These are phyloP conservation scores for Drosophila nannoptera DNA, from an alignment of 1,140 invertebrate species.

Conservation along the genomic window DNA sequence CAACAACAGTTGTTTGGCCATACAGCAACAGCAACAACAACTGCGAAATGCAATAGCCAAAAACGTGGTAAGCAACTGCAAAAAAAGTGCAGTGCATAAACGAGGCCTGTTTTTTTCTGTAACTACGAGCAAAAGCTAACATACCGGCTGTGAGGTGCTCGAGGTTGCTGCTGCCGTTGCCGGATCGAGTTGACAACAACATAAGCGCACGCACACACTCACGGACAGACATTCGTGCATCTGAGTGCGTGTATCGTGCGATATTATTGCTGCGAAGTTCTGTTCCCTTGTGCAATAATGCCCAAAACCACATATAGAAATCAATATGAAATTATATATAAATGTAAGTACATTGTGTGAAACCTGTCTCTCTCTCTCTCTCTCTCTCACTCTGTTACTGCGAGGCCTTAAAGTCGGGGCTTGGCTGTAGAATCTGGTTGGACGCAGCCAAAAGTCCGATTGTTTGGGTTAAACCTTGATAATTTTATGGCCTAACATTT, in stretches of 20 bases:
- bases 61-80: conserved; percentile 56
- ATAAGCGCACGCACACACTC: conserved; percentile 15
- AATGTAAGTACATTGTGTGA: background rate
- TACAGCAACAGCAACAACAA: conserved; percentile 34
- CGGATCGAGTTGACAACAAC: conserved; percentile 39
- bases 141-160: conserved; percentile 28
- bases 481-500: background rate
- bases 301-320: no score
- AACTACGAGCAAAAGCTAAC: conserved; percentile 44
- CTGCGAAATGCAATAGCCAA: conserved; percentile 41
- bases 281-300: conserved; percentile 57
- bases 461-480: background rate
- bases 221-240: background rate
- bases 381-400: background rate
- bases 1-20: conserved; percentile 18
- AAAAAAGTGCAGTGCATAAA: conserved; percentile 50
- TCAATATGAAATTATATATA: background rate
- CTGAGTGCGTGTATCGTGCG: conserved; percentile 1
- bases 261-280: conserved; percentile 18
- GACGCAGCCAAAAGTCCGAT: background rate
- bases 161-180: conserved; percentile 27
- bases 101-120: conserved; percentile 57
- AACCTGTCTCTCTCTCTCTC: background rate
- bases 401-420: background rate
- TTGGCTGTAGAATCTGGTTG: conserved; percentile 1